These are phyloP conservation scores for Hydrozoanthus gracilis DNA, from an alignment of 92 coral and sea anemone species.

Conservation along the genomic window DNA sequence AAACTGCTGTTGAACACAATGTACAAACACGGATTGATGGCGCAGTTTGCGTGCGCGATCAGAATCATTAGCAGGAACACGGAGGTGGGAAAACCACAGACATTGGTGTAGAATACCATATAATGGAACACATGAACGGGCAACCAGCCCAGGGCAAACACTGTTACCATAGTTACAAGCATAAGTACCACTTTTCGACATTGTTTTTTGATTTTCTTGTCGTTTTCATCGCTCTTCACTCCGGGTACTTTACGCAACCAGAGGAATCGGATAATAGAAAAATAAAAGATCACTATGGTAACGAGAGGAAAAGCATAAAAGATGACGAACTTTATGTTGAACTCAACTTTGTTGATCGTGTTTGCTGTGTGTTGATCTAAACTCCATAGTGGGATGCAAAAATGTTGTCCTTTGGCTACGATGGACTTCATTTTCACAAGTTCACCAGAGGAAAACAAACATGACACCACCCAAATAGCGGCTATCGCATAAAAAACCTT, in stretches of 20 bases:
- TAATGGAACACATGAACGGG: conserved; percentile 38
- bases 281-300: conserved; percentile 33
- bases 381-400: conserved; percentile 20
- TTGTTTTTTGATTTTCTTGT: conserved; percentile 26
- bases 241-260: conserved; percentile 44
- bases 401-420: not conserved
- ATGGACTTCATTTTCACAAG: conserved; percentile 28
- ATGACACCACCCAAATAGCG: conserved; percentile 22
- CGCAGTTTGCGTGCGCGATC: conserved; percentile 37
- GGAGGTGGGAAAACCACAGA: not conserved
- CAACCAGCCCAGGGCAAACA: conserved; percentile 45
- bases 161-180: conserved; percentile 43
- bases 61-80: conserved; percentile 12
- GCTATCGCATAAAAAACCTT: conserved; percentile 16
- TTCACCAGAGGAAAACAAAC: conserved; percentile 28
- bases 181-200: conserved; percentile 35
- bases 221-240: conserved; percentile 47
- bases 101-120: not conserved
- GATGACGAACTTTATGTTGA: conserved; percentile 26
- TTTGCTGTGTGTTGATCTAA: not conserved
- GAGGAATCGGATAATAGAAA: conserved; percentile 29
- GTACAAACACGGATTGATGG: conserved; percentile 43
- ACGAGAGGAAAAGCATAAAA: conserved; percentile 28
- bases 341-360: conserved; percentile 18
- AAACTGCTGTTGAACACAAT: conserved; percentile 37